Evolutionary conservation across 2,797 vertebrate species (phyloP), one percentile per base, ranked within the genome.

Genomic region (Pteronotus mesoamericanus): DNA sequence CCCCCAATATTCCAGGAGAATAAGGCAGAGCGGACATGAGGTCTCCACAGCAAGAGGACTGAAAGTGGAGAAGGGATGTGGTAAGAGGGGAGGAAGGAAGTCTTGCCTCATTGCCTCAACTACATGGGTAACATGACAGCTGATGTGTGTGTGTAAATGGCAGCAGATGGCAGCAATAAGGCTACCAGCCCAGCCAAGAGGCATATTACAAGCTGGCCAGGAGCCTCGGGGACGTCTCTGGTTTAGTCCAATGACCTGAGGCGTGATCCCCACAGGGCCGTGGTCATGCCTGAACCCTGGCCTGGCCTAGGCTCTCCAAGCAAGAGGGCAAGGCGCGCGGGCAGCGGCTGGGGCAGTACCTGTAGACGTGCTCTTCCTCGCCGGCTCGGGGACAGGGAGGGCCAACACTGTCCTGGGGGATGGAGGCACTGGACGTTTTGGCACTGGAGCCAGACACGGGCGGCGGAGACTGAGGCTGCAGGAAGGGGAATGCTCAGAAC

Each of bases 301-400:
- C 48, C 8, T 3, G 64, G 5, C 32, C 55, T n/a, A 7, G 66
- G 51, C 53, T 69, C 59, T 32, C 79, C 44, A 1, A 29, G 66
- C 42, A 59, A 48, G 14, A n/a, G 26, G 55, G 11, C n/a, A 42
- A 16, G 29, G 19, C 0, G 5, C 0, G 1, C 0, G 2, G 39
- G 19, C 39, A 19, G 51, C 42, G 24, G 46, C 46, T 0, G 51
- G 9, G 24, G 42, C 24, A 14, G 14, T 98, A 99, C 99, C 99
- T 99, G 98, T 99, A 99, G 80, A 99, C 99, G 99, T 99, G 99
- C 85, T 99, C 99, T 97, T 99, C 99, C 98, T 99, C 99, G 21
- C 98, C 95, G 72, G 98, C 98, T 90, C 97, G 98, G 84, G 99
- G 98, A 29, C 98, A 94, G 0, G 99, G 98, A 84, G 99, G 98